Base-by-base conservation (phyloP, 2,797 vertebrate genomes). In the Lutjanus campechanus region DNA sequence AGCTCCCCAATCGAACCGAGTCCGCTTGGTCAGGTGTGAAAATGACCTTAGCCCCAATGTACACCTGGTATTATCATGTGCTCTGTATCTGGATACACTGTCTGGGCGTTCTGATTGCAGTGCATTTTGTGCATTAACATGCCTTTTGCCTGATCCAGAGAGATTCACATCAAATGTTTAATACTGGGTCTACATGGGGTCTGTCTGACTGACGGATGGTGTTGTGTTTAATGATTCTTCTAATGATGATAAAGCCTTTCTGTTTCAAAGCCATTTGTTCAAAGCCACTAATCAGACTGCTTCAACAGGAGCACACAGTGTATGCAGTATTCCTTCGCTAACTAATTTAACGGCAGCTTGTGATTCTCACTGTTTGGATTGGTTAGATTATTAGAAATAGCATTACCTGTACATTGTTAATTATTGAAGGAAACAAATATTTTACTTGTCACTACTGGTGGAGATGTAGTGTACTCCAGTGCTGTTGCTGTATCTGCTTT, bases 221-320 rank as follows among this genome's bases (percentile, higher is more conserved):
- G n/a, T 40, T 46, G 70, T 76, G 56, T 63, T 58, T 50, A 66
- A 67, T 11, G 3, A 59, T 47, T 61, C 47, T 53, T 53, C 17
- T 44, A 54, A 68, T 60, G 8, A 68, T 60, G 8, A 77, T 85
- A 81, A 92, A 95, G 93, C 84, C 90, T 87, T 66, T 87, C 77
- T 83, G 93, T 94, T 80, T 84, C 50, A 63, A 68, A 81, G 82
- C 69, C n/a, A 5, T 85, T 64, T 36, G 61, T 84, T 83, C n/a
- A 76, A 79, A 81, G 76, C 76, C 49, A 55, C 73, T 75, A 71
- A 64, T 78, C 79, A 75, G 46, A 76, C 68, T 70, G 75, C 62
- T 47, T 61, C 50, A 29, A 36, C 67, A 80, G 40, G 40, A 54
- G 54, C 72, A 81, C 78, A 67, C 81, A 73, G 82, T 63, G 71